A percentile compares a stretch with the other conserved stretches of the same genome.
These are phyloP conservation scores for Tricholauxania praeusta DNA, from an alignment of 2,888 invertebrate species.

Conservation along the genomic window DNA sequence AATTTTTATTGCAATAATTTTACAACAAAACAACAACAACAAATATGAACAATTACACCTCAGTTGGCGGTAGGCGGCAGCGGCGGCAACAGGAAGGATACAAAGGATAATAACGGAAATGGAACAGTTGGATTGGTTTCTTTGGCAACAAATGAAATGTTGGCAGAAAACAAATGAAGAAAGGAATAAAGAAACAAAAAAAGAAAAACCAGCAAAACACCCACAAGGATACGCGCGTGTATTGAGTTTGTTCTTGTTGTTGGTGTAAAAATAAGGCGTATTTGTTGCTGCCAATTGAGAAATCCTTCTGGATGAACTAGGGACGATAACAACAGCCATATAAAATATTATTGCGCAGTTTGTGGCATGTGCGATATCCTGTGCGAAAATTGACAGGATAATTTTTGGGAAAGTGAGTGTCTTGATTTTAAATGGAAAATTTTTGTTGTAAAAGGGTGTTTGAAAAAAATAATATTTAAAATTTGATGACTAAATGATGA, in stretches of 20 bases:
- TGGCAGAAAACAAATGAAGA: background rate
- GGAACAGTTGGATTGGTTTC: constrained; percentile 52
- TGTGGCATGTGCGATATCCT: constrained; percentile 53
- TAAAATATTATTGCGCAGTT: constrained; percentile 48
- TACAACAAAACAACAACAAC: constrained; percentile 7
- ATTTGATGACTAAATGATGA: too few species aligned
- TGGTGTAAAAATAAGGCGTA: background rate
- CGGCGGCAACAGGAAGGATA: constrained; percentile 14
- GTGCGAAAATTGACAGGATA: constrained; percentile 26
- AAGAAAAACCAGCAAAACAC: constrained; percentile 40
- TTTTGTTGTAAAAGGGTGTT: too few species aligned
- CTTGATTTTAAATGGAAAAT: too few species aligned
- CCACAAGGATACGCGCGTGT: constrained; percentile 56
- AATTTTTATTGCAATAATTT: constrained; percentile 46
- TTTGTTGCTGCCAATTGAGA: constrained; percentile 1
- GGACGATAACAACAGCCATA: constrained; percentile 23
- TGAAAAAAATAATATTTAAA: too few species aligned
- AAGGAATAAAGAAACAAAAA: background rate
- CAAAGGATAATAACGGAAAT: constrained; percentile 51
- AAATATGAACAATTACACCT: constrained; percentile 14
- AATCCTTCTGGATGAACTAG: constrained; percentile 18
- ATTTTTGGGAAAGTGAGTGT: too few species aligned
- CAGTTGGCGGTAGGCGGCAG: constrained; percentile 22
- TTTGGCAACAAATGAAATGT: constrained; percentile 1
- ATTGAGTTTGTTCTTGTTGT: constrained; percentile 31